Evolutionary conservation across 2,113 vertebrate species (phyloP).

Genomic region (Peucedramus taeniatus): DNA sequence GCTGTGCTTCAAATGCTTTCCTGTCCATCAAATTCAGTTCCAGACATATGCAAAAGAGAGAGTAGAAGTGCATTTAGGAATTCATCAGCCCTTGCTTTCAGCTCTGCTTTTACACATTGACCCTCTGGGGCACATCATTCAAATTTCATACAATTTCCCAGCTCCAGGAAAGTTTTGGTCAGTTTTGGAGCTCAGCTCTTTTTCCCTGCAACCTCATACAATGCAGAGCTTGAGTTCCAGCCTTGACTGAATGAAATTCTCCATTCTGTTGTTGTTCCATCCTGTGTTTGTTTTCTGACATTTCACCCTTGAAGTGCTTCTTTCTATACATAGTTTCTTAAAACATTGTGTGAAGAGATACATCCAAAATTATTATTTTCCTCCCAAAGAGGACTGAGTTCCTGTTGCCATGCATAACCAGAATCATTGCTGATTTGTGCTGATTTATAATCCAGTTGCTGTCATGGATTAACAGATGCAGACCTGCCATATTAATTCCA

Average conservation of each 20-base stretch:
- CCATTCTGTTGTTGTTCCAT: neutral
- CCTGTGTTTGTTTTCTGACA: neutral
- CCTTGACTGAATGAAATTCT: neutral
- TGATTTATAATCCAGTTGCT: neutral
- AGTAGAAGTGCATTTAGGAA: neutral
- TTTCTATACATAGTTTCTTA: neutral
- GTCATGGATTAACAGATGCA: neutral
- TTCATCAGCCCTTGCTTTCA: neutral
- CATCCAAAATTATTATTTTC: neutral
- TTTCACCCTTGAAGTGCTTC: neutral
- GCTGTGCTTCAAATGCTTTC: neutral
- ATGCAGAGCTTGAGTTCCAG: neutral
- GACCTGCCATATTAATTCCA: neutral
- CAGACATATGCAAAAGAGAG: neutral
- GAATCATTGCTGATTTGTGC: neutral
- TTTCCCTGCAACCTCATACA: neutral
- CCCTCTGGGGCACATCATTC: neutral
- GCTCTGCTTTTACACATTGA: neutral
- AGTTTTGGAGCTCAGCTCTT: neutral
- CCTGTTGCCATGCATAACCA: neutral
- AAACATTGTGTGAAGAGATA: neutral
- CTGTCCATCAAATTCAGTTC: neutral
- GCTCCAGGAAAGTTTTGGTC: neutral
- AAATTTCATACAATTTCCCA: neutral
- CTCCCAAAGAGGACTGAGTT: neutral